Conservation (phyloP, 2,888 invertebrate species). For the Eumacrocentrus americanus region DNA sequence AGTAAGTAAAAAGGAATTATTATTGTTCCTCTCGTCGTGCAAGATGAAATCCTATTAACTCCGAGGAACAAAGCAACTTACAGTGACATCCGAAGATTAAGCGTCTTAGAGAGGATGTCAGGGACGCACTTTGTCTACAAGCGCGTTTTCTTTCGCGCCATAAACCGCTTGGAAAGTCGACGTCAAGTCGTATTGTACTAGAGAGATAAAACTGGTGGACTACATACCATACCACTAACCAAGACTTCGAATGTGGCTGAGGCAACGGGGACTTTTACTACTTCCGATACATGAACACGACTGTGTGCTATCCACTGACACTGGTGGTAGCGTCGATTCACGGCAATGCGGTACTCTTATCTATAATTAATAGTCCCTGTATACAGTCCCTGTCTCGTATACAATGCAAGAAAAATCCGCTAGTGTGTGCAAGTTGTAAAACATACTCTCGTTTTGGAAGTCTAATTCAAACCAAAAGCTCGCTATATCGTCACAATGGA, state of each 20-base stretch:
- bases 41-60: neutral
- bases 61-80: neutral
- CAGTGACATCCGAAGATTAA: neutral
- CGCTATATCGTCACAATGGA: too few species aligned
- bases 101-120: neutral
- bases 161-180: neutral
- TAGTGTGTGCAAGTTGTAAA: too few species aligned
- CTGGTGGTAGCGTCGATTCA: slow-evolving; percentile 50
- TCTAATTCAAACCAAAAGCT: too few species aligned
- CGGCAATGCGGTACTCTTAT: slow-evolving; percentile 57
- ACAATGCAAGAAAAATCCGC: too few species aligned
- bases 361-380: slow-evolving; percentile 39
- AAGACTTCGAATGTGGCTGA: neutral
- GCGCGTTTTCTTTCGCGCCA: neutral
- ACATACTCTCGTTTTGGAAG: too few species aligned
- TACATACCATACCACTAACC: too few species aligned
- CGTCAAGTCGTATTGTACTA: neutral
- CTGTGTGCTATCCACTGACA: slow-evolving; percentile 19
- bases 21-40: slow-evolving; percentile 1
- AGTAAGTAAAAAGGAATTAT: too few species aligned
- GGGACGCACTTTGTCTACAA: neutral
- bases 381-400: too few species aligned
- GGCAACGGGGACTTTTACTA: neutral
- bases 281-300: neutral
- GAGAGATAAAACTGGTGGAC: neutral